Base-by-base conservation (phyloP, 1,140 invertebrate species). In the Platyscapa corneri region DNA sequence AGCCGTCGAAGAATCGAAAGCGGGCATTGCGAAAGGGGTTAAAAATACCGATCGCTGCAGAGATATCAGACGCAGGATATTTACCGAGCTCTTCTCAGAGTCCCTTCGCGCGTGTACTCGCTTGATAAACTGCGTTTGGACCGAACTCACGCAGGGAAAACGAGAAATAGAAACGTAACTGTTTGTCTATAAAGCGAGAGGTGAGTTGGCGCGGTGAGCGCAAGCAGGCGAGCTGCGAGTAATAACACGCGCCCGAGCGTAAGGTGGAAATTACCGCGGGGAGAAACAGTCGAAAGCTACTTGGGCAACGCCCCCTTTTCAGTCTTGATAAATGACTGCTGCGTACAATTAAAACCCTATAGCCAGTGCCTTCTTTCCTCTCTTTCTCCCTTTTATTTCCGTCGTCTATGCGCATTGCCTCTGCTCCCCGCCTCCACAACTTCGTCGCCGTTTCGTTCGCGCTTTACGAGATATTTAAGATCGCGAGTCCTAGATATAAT, bases 401-500 rank as follows among this genome's bases (percentile, higher is more conserved):
- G 27, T 60, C 77, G 34, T 32, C n/a, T 16, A 0, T 20, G 16
- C 56, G 32, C 32, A 6, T 27, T 34, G 3, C 77, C 78, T 18
- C 23, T 1, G 6, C 53, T 16, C 3, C 37, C 53, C 32, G 64
- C 53, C 56, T 32, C 67, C 49, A 37, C 65, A 2, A 56, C 37
- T 18, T 65, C 65, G 67, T 34, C 70, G 23, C 37, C 70, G 75
- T 79, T 85, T 79, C 85, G 74, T 83, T 87, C 85, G 83, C 88
- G 87, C 90, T 92, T 91, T 91, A 91, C 85, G 90, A 89, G 90
- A 91, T 91, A 91, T 91, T 91, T 91, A 90, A 90, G 89, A 88
- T 60, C 72, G 56, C 49, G 77, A 89, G 88, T 90, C 90, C 90
- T 89, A 87, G 89, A 87, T 88, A 89, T 92, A 92, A 92, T 93